Conservation (phyloP, 2,797 vertebrate genomes). For the Chelidonichthys spinosus region DNA sequence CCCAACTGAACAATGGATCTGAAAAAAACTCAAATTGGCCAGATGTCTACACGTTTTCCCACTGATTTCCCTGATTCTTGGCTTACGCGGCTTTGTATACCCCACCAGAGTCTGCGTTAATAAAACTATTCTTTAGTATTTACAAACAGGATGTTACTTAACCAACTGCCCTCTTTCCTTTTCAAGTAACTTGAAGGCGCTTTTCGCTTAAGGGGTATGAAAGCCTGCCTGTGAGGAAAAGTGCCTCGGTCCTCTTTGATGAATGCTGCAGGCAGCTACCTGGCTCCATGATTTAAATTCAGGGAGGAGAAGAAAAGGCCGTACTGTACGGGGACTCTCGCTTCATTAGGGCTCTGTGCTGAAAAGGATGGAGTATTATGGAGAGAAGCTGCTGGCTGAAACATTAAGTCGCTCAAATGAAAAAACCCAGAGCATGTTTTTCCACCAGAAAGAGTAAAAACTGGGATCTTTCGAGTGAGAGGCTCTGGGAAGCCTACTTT, state of each 20-base stretch:
- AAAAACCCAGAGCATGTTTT: constrained; percentile 48
- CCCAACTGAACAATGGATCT: constrained; percentile 48
- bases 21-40: constrained; percentile 35
- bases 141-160: constrained; percentile 31
- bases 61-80: constrained; percentile 46
- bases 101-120: constrained; percentile 21
- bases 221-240: constrained; percentile 29
- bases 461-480: constrained; percentile 40
- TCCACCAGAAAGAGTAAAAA: constrained; percentile 38
- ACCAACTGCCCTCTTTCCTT: constrained; percentile 34
- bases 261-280: constrained; percentile 57
- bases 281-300: constrained; percentile 67
- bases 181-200: constrained; percentile 38
- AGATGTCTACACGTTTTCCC: constrained; percentile 43
- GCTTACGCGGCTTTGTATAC: constrained; percentile 41
- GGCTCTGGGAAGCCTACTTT: constrained; percentile 52
- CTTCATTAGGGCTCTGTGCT: constrained; percentile 68
- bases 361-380: constrained; percentile 54
- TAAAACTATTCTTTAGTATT: constrained; percentile 19
- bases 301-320: constrained; percentile 46
- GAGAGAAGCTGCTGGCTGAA: constrained; percentile 39
- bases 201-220: constrained; percentile 31
- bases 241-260: constrained; percentile 62
- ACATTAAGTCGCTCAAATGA: constrained; percentile 53
- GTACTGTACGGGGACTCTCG: constrained; percentile 31